Percentiles rank a stretch among this genome's conserved stretches.
These are phyloP conservation scores for Tachuris rubrigastra DNA, from an alignment of 2,113 vertebrate genomes.

Conservation along the genomic window DNA sequence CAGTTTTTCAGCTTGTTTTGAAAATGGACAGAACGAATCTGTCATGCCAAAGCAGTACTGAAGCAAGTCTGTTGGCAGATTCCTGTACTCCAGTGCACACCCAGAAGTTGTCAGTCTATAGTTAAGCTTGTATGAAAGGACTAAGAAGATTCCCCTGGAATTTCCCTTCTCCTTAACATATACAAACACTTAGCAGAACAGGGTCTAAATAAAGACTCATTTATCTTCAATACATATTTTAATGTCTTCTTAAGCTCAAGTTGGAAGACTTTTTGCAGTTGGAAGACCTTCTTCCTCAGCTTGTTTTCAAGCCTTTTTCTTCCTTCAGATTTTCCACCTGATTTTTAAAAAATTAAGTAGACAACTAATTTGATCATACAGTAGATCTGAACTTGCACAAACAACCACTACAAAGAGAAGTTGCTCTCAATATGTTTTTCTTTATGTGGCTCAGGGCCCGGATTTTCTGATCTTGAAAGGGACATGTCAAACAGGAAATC, in stretches of 20 bases:
- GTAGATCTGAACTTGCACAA: not conserved
- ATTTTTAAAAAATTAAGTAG: not conserved
- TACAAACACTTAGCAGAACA: not conserved
- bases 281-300: not conserved
- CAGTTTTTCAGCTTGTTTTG: not conserved
- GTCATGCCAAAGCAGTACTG: accelerated
- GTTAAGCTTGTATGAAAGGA: not conserved
- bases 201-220: not conserved
- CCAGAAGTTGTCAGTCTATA: not conserved
- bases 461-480: slow-evolving; percentile 19
- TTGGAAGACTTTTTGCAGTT: not conserved
- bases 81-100: not conserved
- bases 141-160: not conserved
- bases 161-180: not conserved
- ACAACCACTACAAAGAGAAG: not conserved
- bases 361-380: not conserved
- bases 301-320: not conserved
- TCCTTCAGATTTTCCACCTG: not conserved
- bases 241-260: not conserved
- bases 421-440: not conserved
- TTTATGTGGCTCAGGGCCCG: slow-evolving; percentile 1
- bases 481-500: not conserved
- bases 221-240: not conserved
- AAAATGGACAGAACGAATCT: not conserved
- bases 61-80: not conserved